Percentiles rank a stretch among this genome's conserved stretches.
Conservation (phyloP, 2,888 invertebrate species). For the Sycophila texana region DNA sequence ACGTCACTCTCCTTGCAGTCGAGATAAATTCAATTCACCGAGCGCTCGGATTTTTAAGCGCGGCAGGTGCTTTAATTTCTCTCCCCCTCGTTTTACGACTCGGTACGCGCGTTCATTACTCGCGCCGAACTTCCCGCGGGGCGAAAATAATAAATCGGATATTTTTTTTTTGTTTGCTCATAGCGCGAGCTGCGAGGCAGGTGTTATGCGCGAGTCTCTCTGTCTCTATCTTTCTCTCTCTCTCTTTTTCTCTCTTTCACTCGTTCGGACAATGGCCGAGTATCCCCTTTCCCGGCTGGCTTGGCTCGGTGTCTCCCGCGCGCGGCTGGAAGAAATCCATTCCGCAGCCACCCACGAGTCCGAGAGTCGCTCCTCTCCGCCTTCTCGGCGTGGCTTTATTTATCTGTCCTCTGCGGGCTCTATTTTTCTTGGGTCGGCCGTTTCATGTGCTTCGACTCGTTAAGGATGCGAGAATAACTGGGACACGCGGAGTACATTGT, state of each 20-base stretch:
- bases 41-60: constrained; percentile 49
- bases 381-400: constrained; percentile 18
- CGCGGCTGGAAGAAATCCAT: not conserved
- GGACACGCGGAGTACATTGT: not conserved
- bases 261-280: constrained; percentile 38
- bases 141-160: constrained; percentile 53
- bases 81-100: constrained; percentile 1
- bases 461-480: no score
- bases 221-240: no score
- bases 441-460: constrained; percentile 25
- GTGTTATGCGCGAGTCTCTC: constrained; percentile 27
- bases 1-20: not conserved
- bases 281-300: constrained; percentile 32
- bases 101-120: constrained; percentile 7
- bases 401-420: constrained; percentile 4
- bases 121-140: constrained; percentile 36
- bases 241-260: no score
- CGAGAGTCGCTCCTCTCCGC: constrained; percentile 22
- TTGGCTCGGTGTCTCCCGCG: not conserved
- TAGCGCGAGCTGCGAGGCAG: not conserved
- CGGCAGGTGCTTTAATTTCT: constrained; percentile 50
- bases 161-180: constrained; percentile 1
- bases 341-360: constrained; percentile 47
- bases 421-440: constrained; percentile 13
- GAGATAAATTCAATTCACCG: constrained; percentile 50